Evolutionary conservation across 2,113 vertebrate species (phyloP).

Genomic region (Aramus guarauna): DNA sequence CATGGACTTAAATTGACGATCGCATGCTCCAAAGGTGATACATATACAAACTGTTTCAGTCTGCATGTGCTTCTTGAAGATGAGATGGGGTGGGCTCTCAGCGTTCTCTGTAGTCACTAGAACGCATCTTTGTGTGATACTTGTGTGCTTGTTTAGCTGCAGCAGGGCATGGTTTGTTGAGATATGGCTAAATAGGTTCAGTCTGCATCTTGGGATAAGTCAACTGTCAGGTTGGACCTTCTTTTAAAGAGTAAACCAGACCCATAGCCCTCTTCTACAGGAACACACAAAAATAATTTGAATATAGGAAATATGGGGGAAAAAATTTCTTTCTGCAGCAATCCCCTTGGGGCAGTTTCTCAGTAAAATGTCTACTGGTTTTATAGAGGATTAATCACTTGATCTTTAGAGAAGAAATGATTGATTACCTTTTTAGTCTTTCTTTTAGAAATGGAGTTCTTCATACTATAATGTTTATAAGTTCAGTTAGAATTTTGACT

Average conservation of each 20-base stretch:
- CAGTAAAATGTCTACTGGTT: neutral
- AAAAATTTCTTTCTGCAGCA: neutral
- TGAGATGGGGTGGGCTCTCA: neutral
- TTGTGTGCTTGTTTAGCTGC: neutral
- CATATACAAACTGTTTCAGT: neutral
- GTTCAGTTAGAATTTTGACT: neutral
- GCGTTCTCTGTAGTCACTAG: neutral
- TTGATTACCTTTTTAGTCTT: neutral
- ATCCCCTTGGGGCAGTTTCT: neutral
- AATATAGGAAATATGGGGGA: neutral
- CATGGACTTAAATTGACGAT: neutral
- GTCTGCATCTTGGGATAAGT: neutral
- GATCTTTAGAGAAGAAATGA: neutral
- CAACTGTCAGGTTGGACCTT: neutral
- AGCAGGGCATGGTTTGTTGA: neutral
- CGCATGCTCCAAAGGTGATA: neutral
- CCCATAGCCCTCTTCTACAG: neutral
- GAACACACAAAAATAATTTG: neutral
- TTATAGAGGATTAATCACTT: neutral
- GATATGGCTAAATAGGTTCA: neutral
- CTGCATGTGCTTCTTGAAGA: neutral
- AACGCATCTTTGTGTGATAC: neutral
- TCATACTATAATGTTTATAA: neutral
- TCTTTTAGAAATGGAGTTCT: neutral
- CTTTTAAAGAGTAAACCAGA: neutral